Conservation (phyloP, 2,797 vertebrate species). For the Crocidura indochinensis region DNA sequence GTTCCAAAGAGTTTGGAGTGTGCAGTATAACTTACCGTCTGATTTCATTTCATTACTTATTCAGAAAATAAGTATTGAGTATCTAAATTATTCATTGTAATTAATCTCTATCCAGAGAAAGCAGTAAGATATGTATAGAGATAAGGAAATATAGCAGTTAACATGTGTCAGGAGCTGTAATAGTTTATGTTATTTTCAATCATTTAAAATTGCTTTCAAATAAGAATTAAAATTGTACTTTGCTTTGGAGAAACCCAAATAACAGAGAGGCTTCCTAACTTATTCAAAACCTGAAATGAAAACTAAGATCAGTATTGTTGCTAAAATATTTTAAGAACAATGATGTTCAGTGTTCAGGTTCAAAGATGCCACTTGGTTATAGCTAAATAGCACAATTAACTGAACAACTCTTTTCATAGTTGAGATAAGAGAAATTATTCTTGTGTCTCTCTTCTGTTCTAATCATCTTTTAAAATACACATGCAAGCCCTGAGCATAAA, state of each 20-base stretch:
- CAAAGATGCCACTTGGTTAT: neutral
- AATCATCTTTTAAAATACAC: neutral
- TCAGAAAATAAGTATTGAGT: neutral
- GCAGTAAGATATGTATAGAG: neutral
- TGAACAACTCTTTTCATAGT: neutral
- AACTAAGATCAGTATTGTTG: neutral
- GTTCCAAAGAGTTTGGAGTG: neutral
- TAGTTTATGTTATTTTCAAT: neutral
- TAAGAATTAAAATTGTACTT: neutral
- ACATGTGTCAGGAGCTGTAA: neutral
- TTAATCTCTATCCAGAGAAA: neutral
- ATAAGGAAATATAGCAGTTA: neutral
- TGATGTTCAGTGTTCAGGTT: neutral
- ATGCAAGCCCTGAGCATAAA: too few relatives aligned
- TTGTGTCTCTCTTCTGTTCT: neutral
- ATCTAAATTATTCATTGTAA: neutral
- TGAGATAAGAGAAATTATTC: neutral
- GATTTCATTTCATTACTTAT: conserved; percentile 30
- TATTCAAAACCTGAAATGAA: neutral
- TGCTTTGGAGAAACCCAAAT: neutral
- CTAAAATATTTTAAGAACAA: neutral
- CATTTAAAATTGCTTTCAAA: neutral
- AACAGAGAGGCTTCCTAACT: neutral
- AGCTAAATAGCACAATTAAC: neutral
- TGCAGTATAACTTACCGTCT: neutral